A percentile compares a stretch with the other conserved stretches of the same genome.
Conservation (phyloP, 2,113 vertebrate genomes). For the Pygoscelis antarcticus region DNA sequence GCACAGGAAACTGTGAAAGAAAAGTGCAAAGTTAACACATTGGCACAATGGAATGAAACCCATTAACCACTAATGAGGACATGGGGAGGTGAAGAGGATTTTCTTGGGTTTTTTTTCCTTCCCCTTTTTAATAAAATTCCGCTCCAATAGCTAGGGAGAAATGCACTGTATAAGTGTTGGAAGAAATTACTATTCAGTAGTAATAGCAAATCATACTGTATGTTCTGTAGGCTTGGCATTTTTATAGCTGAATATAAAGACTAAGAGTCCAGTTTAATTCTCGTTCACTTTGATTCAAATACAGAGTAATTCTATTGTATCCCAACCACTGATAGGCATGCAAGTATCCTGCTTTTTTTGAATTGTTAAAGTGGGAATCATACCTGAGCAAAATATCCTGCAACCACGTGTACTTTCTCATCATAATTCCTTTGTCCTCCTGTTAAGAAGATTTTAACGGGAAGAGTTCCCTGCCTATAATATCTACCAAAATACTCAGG, state of each 20-base stretch:
- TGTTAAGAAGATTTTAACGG: neutral
- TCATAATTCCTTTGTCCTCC: neutral
- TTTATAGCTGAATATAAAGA: constrained; percentile 1
- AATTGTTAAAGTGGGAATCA: neutral
- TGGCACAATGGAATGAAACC: neutral
- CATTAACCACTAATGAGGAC: neutral
- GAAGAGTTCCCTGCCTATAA: neutral
- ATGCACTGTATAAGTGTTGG: neutral
- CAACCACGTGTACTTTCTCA: neutral
- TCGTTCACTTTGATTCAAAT: neutral
- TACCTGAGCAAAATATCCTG: neutral
- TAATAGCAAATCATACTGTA: neutral
- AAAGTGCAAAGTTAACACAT: neutral
- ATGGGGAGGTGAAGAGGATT: neutral
- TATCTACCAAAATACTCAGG: neutral
- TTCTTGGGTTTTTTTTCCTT: neutral
- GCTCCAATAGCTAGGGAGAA: neutral
- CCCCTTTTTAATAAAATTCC: neutral
- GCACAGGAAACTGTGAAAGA: neutral
- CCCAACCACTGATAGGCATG: neutral
- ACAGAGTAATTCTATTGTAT: neutral
- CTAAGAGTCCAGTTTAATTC: neutral
- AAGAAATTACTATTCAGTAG: neutral
- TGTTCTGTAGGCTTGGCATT: neutral
- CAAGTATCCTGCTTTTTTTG: neutral